These are phyloP conservation scores for Osmerus mordax DNA, from an alignment of 2,113 vertebrate genomes.

Conservation along the genomic window DNA sequence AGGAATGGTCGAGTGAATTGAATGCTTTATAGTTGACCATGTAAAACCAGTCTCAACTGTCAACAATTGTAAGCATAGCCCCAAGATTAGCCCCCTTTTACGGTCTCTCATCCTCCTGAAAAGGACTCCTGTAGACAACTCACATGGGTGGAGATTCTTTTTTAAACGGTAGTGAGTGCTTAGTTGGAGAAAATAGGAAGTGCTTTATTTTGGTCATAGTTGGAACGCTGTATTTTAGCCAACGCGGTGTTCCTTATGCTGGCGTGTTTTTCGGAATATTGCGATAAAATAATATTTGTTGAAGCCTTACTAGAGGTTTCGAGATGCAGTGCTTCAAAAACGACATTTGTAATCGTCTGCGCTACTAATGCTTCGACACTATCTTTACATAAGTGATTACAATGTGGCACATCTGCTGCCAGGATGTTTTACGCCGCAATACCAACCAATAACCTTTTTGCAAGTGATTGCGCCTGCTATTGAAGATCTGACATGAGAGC, in stretches of 20 bases:
- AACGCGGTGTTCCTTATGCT: conserved; percentile 8
- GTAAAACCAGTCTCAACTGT: conserved; percentile 29
- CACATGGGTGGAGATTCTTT: not conserved
- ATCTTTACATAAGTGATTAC: conserved; percentile 19
- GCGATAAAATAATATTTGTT: too few species aligned
- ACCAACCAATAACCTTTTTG: conserved; percentile 29
- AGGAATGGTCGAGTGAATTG: conserved; percentile 41
- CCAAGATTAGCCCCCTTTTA: conserved; percentile 9
- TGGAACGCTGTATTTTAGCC: conserved; percentile 11
- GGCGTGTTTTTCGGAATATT: conserved; percentile 3
- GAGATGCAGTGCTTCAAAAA: conserved; percentile 22
- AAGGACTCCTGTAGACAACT: conserved; percentile 10
- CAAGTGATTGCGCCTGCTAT: not conserved
- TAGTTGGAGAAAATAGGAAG: conserved; percentile 50
- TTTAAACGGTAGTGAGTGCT: conserved; percentile 22
- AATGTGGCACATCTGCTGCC: conserved; percentile 35
- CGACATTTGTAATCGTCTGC: conserved; percentile 34
- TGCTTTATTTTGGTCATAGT: conserved; percentile 18
- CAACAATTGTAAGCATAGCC: conserved; percentile 11
- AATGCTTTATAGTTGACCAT: conserved; percentile 44
- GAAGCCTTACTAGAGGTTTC: too few species aligned
- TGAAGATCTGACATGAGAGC: not conserved
- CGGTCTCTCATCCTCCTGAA: conserved; percentile 17
- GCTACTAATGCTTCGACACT: not conserved
- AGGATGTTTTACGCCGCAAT: conserved; percentile 7